Conservation (phyloP, 2,797 vertebrate species). For the Karalla daura region DNA sequence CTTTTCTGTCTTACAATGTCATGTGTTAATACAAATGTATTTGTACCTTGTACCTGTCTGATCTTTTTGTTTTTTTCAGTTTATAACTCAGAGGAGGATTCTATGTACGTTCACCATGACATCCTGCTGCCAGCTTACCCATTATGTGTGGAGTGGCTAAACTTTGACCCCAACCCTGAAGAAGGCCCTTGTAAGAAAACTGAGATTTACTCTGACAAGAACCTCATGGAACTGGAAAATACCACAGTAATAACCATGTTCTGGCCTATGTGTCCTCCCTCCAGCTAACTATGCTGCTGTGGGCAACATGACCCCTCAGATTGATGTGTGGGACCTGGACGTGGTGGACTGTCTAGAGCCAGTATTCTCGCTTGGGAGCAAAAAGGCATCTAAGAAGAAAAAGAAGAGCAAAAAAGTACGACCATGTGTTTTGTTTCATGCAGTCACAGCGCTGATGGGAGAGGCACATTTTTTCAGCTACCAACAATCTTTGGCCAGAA, state of each 20-base stretch:
- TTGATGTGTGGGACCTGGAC: constrained; percentile 98
- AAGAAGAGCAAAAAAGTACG: constrained; percentile 92
- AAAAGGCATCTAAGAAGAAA: constrained; percentile 90
- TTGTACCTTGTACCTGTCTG: background rate
- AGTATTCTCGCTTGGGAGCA: constrained; percentile 91
- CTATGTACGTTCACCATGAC: constrained; percentile 95
- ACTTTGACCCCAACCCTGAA: constrained; percentile 95
- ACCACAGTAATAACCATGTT: background rate
- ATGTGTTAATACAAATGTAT: background rate
- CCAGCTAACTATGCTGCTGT: constrained; percentile 93
- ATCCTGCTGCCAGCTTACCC: constrained; percentile 95
- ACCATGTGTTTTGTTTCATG: background rate
- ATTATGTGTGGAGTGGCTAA: constrained; percentile 93
- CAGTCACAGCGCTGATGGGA: background rate
- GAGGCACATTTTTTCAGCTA: background rate
- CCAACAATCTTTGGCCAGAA: too few relatives aligned
- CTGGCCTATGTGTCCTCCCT: background rate
- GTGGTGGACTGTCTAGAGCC: constrained; percentile 96
- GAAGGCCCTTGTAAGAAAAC: constrained; percentile 83
- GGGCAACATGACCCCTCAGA: constrained; percentile 96
- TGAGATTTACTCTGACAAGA: background rate
- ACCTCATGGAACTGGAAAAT: too few relatives aligned
- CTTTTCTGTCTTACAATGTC: background rate
- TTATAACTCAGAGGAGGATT: constrained; percentile 94
- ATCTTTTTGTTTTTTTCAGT: constrained; percentile 81